Base-by-base conservation (phyloP, 2,888 invertebrate genomes). In the Temnothorax rugatulus region DNA sequence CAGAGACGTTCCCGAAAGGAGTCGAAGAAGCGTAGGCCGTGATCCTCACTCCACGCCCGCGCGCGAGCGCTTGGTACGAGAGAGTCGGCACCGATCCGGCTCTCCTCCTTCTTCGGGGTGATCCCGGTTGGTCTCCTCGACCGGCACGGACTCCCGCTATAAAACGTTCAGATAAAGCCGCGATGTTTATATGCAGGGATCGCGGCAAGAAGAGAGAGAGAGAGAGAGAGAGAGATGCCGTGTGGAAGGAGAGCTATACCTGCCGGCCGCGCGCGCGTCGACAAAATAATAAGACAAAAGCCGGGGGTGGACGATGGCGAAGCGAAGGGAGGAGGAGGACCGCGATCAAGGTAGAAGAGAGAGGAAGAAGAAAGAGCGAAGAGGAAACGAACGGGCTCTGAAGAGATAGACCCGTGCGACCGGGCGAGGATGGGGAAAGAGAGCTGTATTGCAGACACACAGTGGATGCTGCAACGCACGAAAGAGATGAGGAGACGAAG, bases 91-190 rank as follows among this genome's bases (percentile, higher is more conserved):
- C 77, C 38, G 79, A 47, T 79, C 75, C 69, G 69, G 50, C 82
- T 84, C 76, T 68, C 74, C 86, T 79, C 69, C 85, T 81, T 83
- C 87, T 76, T 75, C 88, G 75, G 83, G 86, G 76, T 82, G 86
- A 87, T 87, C 86, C 75, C 38, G 76, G 85, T 84, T 69, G 87
- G 81, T 83, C 88, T 85, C 79, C 75, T 81, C 83, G 82, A 73
- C 79, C 79, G 82, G 71, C 82, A 34, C 82, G 85, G 86, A 90
- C 88, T 57, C 84, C 86, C 88, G 90, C 91, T 91, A 93, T 93
- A 93, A 94, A 93, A 93, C 91, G 90, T 87, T 90, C 91, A 92
- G 92, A 94, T 93, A 93, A 93, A 94, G 91, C 92, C 91, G 91
- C 92, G 88, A 93, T 92, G 92, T 94, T 94, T 94, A 94, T 93